phyloP scores from a whole-genome alignment of 2,797 vertebrate species.

The Pangasius krempfi region DNA sequence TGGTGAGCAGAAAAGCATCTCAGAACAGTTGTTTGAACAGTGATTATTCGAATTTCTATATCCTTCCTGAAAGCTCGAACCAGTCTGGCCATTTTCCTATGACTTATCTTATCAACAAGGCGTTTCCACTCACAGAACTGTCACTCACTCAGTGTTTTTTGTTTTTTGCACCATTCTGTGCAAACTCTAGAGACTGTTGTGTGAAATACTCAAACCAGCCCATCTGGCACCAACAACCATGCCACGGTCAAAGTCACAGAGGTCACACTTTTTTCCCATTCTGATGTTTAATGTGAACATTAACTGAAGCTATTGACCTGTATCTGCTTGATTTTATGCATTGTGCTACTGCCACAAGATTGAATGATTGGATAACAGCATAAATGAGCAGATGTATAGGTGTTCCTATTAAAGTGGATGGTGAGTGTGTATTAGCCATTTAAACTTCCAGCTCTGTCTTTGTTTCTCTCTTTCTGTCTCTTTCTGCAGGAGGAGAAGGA shows the following conservation, averaged over 20 bases:
- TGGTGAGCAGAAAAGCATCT: too few species aligned
- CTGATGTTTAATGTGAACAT: background rate
- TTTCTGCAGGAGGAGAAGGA: slow-evolving; percentile 49
- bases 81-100: background rate
- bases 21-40: background rate
- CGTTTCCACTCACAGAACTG: background rate
- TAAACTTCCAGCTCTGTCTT: background rate
- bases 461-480: slow-evolving; percentile 3
- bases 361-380: background rate
- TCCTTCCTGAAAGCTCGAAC: background rate
- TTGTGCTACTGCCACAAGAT: background rate
- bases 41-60: background rate
- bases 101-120: background rate
- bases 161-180: background rate
- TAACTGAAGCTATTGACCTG: background rate
- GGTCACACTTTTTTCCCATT: background rate
- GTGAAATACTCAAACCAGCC: background rate
- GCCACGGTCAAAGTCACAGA: background rate
- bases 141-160: background rate
- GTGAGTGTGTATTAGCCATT: background rate
- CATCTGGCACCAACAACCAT: background rate
- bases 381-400: background rate
- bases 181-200: background rate
- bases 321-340: background rate
- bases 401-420: background rate